A percentile compares a stretch with the other conserved stretches of the same genome.
phyloP scores from a whole-genome alignment of 2,113 vertebrate species.

The Cebidichthys violaceus region DNA sequence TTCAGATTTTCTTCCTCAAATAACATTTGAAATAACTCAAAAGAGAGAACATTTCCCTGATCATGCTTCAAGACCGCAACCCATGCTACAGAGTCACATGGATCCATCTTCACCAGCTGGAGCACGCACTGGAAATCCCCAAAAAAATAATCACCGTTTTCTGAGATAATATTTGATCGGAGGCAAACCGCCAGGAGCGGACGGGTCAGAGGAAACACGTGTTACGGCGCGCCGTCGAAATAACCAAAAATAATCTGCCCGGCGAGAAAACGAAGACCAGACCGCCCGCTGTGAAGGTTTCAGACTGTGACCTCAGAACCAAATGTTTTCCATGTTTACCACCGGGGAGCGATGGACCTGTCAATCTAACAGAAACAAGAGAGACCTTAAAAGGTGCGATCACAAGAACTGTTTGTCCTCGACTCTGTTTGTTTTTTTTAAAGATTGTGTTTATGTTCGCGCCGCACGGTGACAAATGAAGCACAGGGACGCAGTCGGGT shows the following conservation, averaged over 20 bases:
- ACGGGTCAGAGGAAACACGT: slow-evolving; percentile 25
- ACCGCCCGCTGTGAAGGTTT: slow-evolving; percentile 30
- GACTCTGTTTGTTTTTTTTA: slow-evolving; percentile 4
- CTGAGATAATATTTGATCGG: slow-evolving; percentile 48
- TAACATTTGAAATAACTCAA: no score
- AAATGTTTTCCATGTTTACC: slow-evolving; percentile 42
- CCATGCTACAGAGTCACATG: slow-evolving; percentile 2
- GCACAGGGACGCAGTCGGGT: not conserved
- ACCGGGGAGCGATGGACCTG: slow-evolving; percentile 23
- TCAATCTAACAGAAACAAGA: slow-evolving; percentile 31
- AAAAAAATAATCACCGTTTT: slow-evolving; percentile 43
- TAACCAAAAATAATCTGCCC: slow-evolving; percentile 54
- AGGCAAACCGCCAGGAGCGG: slow-evolving; percentile 22
- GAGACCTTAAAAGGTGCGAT: not conserved
- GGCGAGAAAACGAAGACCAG: slow-evolving; percentile 72
- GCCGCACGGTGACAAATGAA: not conserved
- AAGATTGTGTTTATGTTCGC: slow-evolving; percentile 28
- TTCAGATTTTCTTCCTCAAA: not conserved
- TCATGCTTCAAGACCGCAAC: not conserved
- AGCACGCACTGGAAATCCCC: slow-evolving; percentile 7
- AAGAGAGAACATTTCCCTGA: slow-evolving; percentile 1
- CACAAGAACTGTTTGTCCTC: slow-evolving; percentile 14
- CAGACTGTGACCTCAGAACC: not conserved
- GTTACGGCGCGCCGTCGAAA: slow-evolving; percentile 64
- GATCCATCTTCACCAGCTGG: slow-evolving; percentile 21